These are phyloP conservation scores for Drosophila eohydei DNA, from an alignment of 2,888 invertebrate genomes.

Conservation along the genomic window DNA sequence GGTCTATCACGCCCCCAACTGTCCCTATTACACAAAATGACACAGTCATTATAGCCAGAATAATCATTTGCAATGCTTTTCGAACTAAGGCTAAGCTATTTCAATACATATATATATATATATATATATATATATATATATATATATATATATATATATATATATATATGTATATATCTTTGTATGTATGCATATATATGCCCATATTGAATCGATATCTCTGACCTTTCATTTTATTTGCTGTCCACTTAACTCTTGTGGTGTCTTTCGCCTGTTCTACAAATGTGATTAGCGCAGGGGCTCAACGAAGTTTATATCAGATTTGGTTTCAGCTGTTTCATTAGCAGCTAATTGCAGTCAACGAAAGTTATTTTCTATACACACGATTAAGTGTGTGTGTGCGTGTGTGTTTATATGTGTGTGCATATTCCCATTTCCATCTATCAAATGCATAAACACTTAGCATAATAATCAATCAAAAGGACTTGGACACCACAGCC, in stretches of 20 bases:
- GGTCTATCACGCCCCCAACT: no score
- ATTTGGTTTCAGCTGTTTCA: slow-evolving; percentile 7
- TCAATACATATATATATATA: no score
- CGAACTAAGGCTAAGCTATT: no score
- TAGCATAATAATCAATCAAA: slow-evolving; percentile 59
- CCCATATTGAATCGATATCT: background rate
- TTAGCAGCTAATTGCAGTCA: slow-evolving; percentile 30
- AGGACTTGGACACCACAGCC: slow-evolving; percentile 33
- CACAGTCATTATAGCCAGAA: no score
- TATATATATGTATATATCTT: background rate
- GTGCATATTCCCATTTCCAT: slow-evolving; percentile 8
- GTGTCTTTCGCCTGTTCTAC: no score
- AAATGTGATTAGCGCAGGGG: slow-evolving; percentile 9
- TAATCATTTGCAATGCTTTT: no score
- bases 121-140: background rate
- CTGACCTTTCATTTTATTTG: background rate
- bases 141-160: background rate
- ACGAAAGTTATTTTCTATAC: background rate
- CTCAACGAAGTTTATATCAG: slow-evolving; percentile 12
- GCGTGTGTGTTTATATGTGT: background rate
- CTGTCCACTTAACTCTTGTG: background rate
- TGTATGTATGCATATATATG: no score
- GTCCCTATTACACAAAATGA: no score
- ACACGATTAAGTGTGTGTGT: background rate
- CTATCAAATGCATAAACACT: slow-evolving; percentile 53